Percentiles rank a stretch among this genome's conserved stretches.
Conservation (phyloP, 2,888 invertebrate species). For the Sclerodermus sp. region DNA sequence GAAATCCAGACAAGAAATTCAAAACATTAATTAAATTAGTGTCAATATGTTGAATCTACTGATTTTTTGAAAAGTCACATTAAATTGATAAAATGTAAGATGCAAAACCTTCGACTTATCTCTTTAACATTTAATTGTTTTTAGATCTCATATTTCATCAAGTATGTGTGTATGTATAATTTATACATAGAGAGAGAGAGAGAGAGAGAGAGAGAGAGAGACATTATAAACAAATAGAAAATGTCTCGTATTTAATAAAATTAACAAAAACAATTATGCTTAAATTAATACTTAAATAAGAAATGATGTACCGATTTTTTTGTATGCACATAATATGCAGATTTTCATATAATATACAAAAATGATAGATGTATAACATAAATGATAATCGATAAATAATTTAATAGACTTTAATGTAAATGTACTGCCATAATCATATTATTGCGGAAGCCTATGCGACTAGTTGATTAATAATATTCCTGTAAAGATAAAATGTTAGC, state of each 20-base stretch:
- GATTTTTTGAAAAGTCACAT: slow-evolving; percentile 15
- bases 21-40: slow-evolving; percentile 9
- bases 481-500: slow-evolving; percentile 50
- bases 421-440: slow-evolving; percentile 58
- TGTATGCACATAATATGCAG: slow-evolving; percentile 39
- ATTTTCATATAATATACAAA: slow-evolving; percentile 38
- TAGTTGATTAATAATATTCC: slow-evolving; percentile 52
- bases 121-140: slow-evolving; percentile 9
- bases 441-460: slow-evolving; percentile 53
- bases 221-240: no score
- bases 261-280: no score
- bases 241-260: slow-evolving; percentile 19
- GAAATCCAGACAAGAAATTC: slow-evolving; percentile 4
- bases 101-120: slow-evolving; percentile 20
- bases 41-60: slow-evolving; percentile 5
- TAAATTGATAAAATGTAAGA: slow-evolving; percentile 6
- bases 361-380: slow-evolving; percentile 40
- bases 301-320: slow-evolving; percentile 21
- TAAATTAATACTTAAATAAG: slow-evolving; percentile 6
- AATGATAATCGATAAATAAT: slow-evolving; percentile 30
- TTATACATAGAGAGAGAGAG: no score
- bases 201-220: no score
- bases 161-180: no score
- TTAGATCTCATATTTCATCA: slow-evolving; percentile 42
- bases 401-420: slow-evolving; percentile 57